Base-by-base conservation (phyloP, 1,140 invertebrate genomes). In the Myzus persicae region DNA sequence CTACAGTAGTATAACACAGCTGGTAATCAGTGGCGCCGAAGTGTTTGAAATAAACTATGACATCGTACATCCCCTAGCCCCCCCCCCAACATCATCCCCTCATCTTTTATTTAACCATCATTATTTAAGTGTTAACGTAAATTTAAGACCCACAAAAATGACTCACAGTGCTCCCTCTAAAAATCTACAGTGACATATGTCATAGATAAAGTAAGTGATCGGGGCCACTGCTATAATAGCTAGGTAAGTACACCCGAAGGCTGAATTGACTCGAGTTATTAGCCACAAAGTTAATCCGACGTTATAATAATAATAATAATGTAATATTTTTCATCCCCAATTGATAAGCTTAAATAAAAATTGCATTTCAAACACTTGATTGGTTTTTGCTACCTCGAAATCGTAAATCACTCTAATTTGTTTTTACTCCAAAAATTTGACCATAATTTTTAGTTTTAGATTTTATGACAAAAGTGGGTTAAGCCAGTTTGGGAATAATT, bases 1-100 rank as follows among this genome's bases (percentile, higher is more conserved):
- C 98, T 99, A 95, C 18, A 76, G 4, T 76, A n/a, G 18, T 22
- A n/a, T 76, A 76, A 76, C 59, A 76, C 31, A n/a, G 59, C 31
- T n/a, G 59, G 31, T 67, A n/a, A n/a, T n/a, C n/a, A n/a, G n/a
- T n/a, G n/a, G n/a, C n/a, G n/a, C n/a, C n/a, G n/a, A n/a, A n/a
- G n/a, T n/a, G n/a, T n/a, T n/a, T n/a, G n/a, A n/a, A n/a, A n/a
- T n/a, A n/a, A n/a, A n/a, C n/a, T n/a, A n/a, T n/a, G n/a, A n/a
- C n/a, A n/a, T n/a, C n/a, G n/a, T n/a, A n/a, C n/a, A n/a, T n/a
- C n/a, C n/a, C n/a, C n/a, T n/a, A n/a, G n/a, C n/a, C n/a, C n/a
- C n/a, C n/a, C n/a, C n/a, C n/a, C n/a, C n/a, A n/a, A n/a, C n/a
- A n/a, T n/a, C n/a, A n/a, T n/a, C n/a, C n/a, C n/a, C n/a, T n/a